A percentile compares a stretch with the other conserved stretches of the same genome.
These are phyloP conservation scores for Chiloscyllium punctatum DNA, from an alignment of 2,797 vertebrate species.

Conservation along the genomic window DNA sequence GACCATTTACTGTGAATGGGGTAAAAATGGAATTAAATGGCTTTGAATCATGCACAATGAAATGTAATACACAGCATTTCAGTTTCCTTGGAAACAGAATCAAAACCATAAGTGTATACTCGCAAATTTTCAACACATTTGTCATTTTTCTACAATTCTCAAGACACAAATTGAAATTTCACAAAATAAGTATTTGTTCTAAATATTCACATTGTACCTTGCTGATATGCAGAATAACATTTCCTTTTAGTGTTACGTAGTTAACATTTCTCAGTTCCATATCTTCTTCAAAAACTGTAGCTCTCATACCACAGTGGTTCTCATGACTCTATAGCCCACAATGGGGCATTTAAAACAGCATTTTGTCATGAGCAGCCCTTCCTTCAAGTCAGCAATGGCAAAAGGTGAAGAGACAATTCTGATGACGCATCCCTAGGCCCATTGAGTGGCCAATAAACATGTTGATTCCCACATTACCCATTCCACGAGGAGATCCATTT, in stretches of 20 bases:
- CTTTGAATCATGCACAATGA: neutral
- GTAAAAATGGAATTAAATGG: neutral
- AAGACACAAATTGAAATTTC: neutral
- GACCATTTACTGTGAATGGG: neutral
- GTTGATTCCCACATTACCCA: neutral
- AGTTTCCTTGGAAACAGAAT: neutral
- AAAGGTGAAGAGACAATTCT: too few species aligned
- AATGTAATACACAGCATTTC: neutral
- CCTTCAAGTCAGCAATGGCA: too few species aligned
- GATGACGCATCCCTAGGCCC: too few species aligned
- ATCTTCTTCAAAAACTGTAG: too few species aligned
- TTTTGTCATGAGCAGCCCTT: too few species aligned
- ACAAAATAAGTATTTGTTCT: neutral
- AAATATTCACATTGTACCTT: neutral
- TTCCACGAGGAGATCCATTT: neutral
- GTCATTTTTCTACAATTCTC: neutral
- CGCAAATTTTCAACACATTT: neutral
- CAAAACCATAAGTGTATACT: neutral
- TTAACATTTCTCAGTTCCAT: neutral
- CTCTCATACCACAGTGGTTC: too few species aligned
- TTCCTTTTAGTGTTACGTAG: neutral
- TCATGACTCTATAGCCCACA: too few species aligned
- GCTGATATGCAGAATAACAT: neutral
- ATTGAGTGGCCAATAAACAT: neutral
- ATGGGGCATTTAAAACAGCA: too few species aligned